Conservation (phyloP, 2,113 vertebrate species). For the Excalfactoria chinensis region DNA sequence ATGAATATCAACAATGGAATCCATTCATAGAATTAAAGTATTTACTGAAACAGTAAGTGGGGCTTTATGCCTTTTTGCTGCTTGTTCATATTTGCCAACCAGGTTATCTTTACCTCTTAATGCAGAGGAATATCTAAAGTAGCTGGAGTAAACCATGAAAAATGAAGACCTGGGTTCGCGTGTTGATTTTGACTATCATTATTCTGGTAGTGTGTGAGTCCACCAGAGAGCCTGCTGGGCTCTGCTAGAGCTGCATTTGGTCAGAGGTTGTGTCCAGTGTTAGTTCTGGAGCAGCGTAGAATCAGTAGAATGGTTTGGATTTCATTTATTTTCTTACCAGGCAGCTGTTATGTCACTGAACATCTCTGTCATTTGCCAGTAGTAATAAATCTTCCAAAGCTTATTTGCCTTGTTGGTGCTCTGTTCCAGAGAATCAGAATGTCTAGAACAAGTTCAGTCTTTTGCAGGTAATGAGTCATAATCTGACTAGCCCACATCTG, state of each 20-base stretch:
- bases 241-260: accelerated
- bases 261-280: not conserved
- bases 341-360: not conserved
- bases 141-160: not conserved
- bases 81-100: not conserved
- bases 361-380: not conserved
- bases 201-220: not conserved
- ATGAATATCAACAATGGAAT: not conserved
- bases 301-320: not conserved
- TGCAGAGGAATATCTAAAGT: not conserved
- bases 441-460: not conserved
- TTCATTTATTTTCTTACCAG: not conserved
- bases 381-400: not conserved
- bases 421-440: not conserved
- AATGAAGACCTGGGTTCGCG: accelerated
- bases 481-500: not conserved
- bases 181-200: not conserved
- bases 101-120: not conserved
- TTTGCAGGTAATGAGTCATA: not conserved
- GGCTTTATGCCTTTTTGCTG: not conserved
- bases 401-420: not conserved
- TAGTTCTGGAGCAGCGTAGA: not conserved
- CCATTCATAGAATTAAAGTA: not conserved
- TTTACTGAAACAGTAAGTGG: not conserved
- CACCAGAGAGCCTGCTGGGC: not conserved